Conservation (phyloP, 2,113 vertebrate species). For the Scolopax mira region DNA sequence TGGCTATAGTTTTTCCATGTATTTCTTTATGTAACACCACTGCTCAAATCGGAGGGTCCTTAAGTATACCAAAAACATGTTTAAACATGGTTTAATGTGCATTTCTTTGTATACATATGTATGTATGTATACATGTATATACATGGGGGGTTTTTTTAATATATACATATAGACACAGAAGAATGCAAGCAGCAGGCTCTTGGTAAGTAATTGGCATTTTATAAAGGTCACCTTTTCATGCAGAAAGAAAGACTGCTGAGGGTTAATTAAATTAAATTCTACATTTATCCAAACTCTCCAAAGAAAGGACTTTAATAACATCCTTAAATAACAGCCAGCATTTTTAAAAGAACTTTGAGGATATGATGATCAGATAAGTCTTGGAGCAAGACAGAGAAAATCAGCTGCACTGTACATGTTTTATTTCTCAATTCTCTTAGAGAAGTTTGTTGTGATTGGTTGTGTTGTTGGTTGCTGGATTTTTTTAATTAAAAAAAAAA, state of each 20-base stretch:
- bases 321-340: slow-evolving; percentile 18
- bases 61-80: neutral
- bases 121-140: too few species aligned
- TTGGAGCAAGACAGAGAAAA: neutral
- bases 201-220: slow-evolving; percentile 35
- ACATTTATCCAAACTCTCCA: slow-evolving; percentile 24
- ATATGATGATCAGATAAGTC: neutral
- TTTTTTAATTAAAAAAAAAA: neutral
- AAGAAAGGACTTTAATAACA: slow-evolving; percentile 34
- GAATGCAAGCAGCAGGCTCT: neutral
- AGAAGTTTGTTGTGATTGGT: neutral
- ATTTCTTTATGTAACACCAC: neutral
- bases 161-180: neutral
- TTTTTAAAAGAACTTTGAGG: slow-evolving; percentile 21
- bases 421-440: neutral
- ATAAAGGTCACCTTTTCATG: slow-evolving; percentile 53
- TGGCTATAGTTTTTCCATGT: neutral
- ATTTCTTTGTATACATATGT: neutral
- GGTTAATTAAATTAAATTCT: slow-evolving; percentile 58
- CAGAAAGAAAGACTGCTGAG: slow-evolving; percentile 23
- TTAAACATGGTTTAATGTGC: neutral
- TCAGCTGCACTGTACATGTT: neutral
- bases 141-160: neutral
- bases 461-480: neutral
- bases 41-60: neutral